Conservation (phyloP, 1,140 invertebrate species). For the Sipha flava region DNA sequence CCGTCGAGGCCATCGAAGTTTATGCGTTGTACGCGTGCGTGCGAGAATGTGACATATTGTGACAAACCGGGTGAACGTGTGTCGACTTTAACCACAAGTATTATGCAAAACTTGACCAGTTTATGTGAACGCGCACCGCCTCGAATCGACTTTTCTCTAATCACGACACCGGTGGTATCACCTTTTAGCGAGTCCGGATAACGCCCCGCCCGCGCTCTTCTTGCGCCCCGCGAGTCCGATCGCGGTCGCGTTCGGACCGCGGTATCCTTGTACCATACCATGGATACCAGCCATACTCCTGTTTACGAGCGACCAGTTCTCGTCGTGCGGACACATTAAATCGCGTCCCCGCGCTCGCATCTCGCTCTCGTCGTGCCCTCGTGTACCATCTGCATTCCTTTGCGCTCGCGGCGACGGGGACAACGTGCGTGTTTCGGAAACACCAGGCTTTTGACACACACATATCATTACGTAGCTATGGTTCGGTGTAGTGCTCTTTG, state of each 20-base stretch:
- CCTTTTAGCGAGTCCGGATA: not conserved
- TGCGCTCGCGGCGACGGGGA: no score
- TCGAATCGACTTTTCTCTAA: constrained; percentile 5
- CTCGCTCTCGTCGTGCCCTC: not conserved
- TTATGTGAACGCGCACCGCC: not conserved
- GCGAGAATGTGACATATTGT: not conserved
- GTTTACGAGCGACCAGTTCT: not conserved
- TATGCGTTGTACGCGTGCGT: not conserved
- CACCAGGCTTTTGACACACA: not conserved
- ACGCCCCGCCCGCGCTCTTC: not conserved
- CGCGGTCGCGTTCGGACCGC: not conserved
- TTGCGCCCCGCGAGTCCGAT: not conserved
- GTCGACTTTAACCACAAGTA: constrained; percentile 13
- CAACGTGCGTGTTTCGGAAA: not conserved
- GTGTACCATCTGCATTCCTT: no score
- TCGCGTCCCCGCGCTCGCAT: not conserved
- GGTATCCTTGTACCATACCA: not conserved
- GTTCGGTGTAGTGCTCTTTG: no score
- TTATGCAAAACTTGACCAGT: constrained; percentile 30
- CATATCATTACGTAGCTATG: no score
- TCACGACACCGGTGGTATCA: constrained; percentile 25
- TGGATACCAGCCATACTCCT: not conserved
- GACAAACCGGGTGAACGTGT: constrained; percentile 11
- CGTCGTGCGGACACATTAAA: not conserved
- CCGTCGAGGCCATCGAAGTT: not conserved